These are phyloP conservation scores for Campopleginae sp. DNA, from an alignment of 2,888 invertebrate species.

Conservation along the genomic window DNA sequence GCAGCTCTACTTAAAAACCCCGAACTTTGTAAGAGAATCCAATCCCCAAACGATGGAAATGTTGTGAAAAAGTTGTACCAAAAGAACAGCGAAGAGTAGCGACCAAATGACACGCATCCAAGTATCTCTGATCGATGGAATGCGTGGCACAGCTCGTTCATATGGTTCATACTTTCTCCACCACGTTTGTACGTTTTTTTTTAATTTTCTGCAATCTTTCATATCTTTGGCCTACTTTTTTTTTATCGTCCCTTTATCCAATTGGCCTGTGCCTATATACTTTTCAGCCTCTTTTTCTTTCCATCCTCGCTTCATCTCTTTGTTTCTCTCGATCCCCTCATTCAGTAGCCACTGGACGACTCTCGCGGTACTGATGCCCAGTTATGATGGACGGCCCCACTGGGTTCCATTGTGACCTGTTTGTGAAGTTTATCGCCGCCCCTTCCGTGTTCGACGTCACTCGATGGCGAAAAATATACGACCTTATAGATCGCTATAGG, in stretches of 20 bases:
- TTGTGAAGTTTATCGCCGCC: constrained; percentile 82
- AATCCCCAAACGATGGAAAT: not conserved
- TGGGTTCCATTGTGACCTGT: constrained; percentile 71
- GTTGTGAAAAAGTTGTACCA: not conserved
- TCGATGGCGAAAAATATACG: constrained; percentile 77
- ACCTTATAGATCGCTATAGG: not conserved
- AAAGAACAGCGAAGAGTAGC: not conserved
- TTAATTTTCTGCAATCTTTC: not conserved
- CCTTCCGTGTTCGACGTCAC: constrained; percentile 80
- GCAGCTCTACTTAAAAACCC: not conserved
- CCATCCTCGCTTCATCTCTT: constrained; percentile 31
- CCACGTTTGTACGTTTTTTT: not conserved
- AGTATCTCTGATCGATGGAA: not conserved
- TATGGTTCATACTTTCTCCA: constrained; percentile 3
- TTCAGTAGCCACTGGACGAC: constrained; percentile 18
- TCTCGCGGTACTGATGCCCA: constrained; percentile 41
- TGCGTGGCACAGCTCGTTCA: not conserved
- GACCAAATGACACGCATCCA: not conserved
- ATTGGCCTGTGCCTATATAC: not conserved
- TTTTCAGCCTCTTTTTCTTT: constrained; percentile 17
- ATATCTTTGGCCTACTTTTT: not conserved
- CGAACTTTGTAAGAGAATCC: not conserved
- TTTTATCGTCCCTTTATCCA: constrained; percentile 2
- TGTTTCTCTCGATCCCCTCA: constrained; percentile 9
- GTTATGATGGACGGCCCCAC: constrained; percentile 69